Base-by-base conservation (phyloP, 2,797 vertebrate species). In the Chloroceryle inda region DNA sequence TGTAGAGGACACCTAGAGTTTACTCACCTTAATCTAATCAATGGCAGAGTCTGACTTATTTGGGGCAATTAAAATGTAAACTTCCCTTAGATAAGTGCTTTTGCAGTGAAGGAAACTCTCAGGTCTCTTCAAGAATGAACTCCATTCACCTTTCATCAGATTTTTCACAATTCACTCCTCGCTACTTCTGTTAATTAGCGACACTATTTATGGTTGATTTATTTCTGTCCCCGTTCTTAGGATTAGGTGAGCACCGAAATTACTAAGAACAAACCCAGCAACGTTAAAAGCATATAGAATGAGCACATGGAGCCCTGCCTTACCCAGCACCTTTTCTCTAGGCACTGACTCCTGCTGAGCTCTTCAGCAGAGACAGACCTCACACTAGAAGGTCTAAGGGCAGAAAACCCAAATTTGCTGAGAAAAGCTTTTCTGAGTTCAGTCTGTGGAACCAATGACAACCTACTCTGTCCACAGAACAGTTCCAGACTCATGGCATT, bases 31-130 rank as follows among this genome's bases (percentile, higher is more conserved):
- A 68, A 85, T 76, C 49, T 64, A 92, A 93, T 94, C 76, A 88
- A 5, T 80, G 59, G 74, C 76, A 83, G 63, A 80, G 63, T 77
- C 63, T 61, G 81, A 89, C 64, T 96, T 89, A 85, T 91, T 52
- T 82, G 84, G 74, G 89, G 55, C 91, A 95, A 96, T 97, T 96
- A 92, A 95, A 92, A 63, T 27, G 17, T 35, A 94, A 92, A 92
- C 82, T 92, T 91, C 88, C n/a, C 58, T 72, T 20, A 52, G 79
- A 63, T 71, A 91, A 81, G 78, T 62, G 86, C 13, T 95, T 94
- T 89, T 85, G 59, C 91, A 85, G 58, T 31, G 59, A 71, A 73
- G 67, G 64, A 80, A 91, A 50, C 55, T 68, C 83, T 59, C 50
- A 16, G 38, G 58, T 84, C 37, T 58, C 69, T 79, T n/a, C 3